These are phyloP conservation scores for Siphlonurus alternatus DNA, from an alignment of 2,888 invertebrate species.

Conservation along the genomic window DNA sequence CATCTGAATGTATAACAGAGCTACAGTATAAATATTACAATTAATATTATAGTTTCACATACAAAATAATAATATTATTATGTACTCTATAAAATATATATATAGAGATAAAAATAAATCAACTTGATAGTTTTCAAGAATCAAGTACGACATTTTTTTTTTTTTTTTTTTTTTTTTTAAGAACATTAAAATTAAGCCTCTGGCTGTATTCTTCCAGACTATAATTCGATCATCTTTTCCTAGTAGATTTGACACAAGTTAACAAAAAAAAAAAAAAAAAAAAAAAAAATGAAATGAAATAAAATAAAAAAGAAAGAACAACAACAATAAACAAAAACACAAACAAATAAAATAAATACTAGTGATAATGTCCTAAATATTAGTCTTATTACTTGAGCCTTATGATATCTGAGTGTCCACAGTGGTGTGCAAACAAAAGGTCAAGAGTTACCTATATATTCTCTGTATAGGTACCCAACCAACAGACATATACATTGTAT, in stretches of 20 bases:
- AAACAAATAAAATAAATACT: constrained; percentile 7
- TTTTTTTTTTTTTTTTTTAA: no score
- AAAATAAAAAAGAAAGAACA: background rate
- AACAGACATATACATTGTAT: background rate
- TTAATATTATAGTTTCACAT: background rate
- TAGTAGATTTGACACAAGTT: constrained; percentile 6
- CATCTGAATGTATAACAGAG: constrained; percentile 13
- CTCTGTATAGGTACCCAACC: background rate
- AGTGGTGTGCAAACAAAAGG: constrained; percentile 8
- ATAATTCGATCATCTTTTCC: constrained; percentile 6
- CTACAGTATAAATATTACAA: constrained; percentile 1
- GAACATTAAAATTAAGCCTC: constrained; percentile 10
- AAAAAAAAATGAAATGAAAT: background rate
- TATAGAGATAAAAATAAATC: constrained; percentile 11
- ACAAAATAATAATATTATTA: background rate
- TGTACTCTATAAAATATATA: background rate
- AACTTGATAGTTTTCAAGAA: no score
- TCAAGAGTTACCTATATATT: constrained; percentile 3
- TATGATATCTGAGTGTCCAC: constrained; percentile 11
- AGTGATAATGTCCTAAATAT: constrained; percentile 7
- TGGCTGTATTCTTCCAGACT: constrained; percentile 8
- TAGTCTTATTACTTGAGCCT: constrained; percentile 11
- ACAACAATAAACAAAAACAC: background rate
- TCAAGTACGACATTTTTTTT: no score
- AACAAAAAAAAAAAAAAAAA: background rate